Base-by-base conservation (phyloP, 92 coral and sea anemone species). In the Actinernus sp. region DNA sequence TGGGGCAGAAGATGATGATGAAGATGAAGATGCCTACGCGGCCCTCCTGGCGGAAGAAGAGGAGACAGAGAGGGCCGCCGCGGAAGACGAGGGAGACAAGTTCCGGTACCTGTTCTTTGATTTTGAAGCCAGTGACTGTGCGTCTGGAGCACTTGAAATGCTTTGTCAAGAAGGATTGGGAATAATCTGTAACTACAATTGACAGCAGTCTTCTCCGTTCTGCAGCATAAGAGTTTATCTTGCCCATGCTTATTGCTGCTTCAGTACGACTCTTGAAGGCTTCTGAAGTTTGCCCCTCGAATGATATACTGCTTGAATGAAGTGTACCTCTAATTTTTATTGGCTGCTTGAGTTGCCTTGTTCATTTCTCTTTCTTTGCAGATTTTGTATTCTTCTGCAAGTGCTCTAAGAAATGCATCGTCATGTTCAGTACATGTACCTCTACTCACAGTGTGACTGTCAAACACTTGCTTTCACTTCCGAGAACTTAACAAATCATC, bases 71-170 rank as follows among this genome's bases (percentile, higher is more conserved):
- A n/a, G n/a, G n/a, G n/a, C n/a, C n/a, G n/a, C n/a, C n/a, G n/a
- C n/a, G n/a, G n/a, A n/a, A n/a, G n/a, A n/a, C n/a, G n/a, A n/a
- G n/a, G n/a, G n/a, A n/a, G n/a, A n/a, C n/a, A n/a, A n/a, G n/a
- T n/a, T n/a, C n/a, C n/a, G n/a, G n/a, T n/a, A n/a, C n/a, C n/a
- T n/a, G n/a, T n/a, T n/a, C n/a, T n/a, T n/a, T n/a, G n/a, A n/a
- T n/a, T n/a, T n/a, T n/a, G n/a, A n/a, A n/a, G n/a, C n/a, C 79
- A 22, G 86, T 79, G 25, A 68, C 64, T 24, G 85, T 78, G 30
- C 48, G 59, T 12, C 57, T 61, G 2, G 65, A 62, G 28, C 78
- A 68, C 1, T 41, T 30, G 17, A 79, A 79, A 30, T 39, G 39
- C 8, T 59, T 44, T 18, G 55, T 55, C 3, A 79, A 44, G 30